Percentiles rank a stretch among this genome's conserved stretches.
Conservation (phyloP, 2,113 vertebrate species). For the Zosterops hypoxanthus region DNA sequence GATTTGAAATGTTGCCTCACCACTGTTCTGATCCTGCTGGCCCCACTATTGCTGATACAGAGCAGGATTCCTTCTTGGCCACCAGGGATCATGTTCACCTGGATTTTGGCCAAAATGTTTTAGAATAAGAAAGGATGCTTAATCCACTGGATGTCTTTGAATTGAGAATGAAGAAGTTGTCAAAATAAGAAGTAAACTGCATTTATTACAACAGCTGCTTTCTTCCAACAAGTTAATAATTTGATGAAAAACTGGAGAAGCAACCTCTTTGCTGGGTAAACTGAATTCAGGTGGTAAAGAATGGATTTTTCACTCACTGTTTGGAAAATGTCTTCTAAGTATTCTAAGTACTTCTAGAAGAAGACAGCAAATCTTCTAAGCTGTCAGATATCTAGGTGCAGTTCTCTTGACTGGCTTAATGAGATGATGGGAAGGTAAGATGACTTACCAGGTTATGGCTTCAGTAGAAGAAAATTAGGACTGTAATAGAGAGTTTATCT, state of each 20-base stretch:
- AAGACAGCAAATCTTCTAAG: neutral
- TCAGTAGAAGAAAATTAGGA: neutral
- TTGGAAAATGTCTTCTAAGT: neutral
- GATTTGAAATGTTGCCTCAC: neutral
- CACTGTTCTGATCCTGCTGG: neutral
- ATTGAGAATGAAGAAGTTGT: neutral
- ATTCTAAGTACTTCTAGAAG: no score
- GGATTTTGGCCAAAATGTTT: neutral
- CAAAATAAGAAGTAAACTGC: neutral
- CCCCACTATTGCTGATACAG: neutral
- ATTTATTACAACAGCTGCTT: neutral
- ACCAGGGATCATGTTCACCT: neutral
- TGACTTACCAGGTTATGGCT: fast-evolving
- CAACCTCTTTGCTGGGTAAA: neutral
- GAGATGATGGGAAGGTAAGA: neutral
- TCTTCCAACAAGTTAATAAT: neutral
- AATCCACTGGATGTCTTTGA: neutral
- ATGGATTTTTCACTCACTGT: neutral
- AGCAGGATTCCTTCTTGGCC: neutral
- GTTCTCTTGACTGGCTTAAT: neutral
- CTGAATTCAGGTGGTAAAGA: neutral
- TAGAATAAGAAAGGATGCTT: neutral
- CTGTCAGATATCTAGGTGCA: neutral
- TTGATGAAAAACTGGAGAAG: neutral
- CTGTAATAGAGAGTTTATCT: neutral